These are phyloP conservation scores for Drosophila infuscata DNA, from an alignment of 2,888 invertebrate species.

Conservation along the genomic window DNA sequence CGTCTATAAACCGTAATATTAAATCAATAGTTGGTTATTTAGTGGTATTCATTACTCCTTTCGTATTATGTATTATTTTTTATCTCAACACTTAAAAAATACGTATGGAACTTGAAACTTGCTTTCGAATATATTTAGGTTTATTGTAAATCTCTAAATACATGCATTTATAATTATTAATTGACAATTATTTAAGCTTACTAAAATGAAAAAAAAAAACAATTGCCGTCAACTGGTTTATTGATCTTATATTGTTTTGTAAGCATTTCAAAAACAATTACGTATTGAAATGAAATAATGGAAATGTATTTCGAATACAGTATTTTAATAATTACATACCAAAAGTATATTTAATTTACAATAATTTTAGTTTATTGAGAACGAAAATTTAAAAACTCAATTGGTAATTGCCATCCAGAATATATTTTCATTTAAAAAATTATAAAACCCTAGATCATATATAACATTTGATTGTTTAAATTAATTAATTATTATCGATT, in stretches of 20 bases:
- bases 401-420: background rate
- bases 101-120: background rate
- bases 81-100: background rate
- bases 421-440: background rate
- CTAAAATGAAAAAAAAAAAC: background rate
- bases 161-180: background rate
- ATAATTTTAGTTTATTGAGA: background rate
- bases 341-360: background rate
- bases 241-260: background rate
- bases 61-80: background rate
- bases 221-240: background rate
- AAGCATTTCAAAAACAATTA: background rate
- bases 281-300: background rate
- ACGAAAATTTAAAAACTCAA: background rate
- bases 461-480: conserved; percentile 1
- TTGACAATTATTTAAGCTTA: background rate
- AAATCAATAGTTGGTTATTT: background rate
- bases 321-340: background rate
- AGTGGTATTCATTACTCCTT: background rate
- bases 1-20: background rate
- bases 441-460: conserved; percentile 3
- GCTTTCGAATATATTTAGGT: background rate
- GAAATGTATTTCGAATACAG: background rate
- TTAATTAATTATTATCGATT: background rate
- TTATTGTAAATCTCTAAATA: background rate